phyloP scores from a whole-genome alignment of 2,888 invertebrate genomes.

The Apocheima hispidaria region DNA sequence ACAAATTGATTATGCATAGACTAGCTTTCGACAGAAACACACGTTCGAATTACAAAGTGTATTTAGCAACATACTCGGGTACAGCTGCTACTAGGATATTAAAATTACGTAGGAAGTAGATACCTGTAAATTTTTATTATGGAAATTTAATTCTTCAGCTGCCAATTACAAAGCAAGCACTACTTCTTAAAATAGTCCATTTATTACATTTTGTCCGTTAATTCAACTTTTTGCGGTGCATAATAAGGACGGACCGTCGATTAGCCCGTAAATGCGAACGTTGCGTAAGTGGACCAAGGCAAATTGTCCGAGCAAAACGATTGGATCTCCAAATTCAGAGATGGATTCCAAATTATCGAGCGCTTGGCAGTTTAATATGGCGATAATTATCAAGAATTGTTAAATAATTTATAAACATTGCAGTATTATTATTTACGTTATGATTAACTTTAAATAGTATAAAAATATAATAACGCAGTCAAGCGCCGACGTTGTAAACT shows the following conservation, averaged over 20 bases:
- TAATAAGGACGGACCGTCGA: slow-evolving; percentile 45
- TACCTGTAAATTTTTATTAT: slow-evolving; percentile 35
- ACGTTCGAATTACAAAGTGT: slow-evolving; percentile 52
- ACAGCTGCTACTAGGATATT: slow-evolving; percentile 41
- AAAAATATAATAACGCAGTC: slow-evolving; percentile 18
- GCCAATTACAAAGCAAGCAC: slow-evolving; percentile 9
- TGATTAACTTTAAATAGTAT: slow-evolving; percentile 14
- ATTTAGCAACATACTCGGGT: slow-evolving; percentile 48
- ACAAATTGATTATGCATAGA: slow-evolving; percentile 51
- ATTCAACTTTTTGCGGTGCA: slow-evolving; percentile 37
- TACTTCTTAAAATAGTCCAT: slow-evolving; percentile 6
- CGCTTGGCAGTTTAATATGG: slow-evolving; percentile 30
- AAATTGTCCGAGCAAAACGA: slow-evolving; percentile 60
- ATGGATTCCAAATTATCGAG: slow-evolving; percentile 39
- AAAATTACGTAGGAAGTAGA: slow-evolving; percentile 8
- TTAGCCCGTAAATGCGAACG: slow-evolving; percentile 52
- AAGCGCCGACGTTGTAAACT: slow-evolving; percentile 25
- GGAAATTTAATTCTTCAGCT: slow-evolving; percentile 19
- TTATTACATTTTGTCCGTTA: slow-evolving; percentile 10
- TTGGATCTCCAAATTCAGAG: slow-evolving; percentile 59
- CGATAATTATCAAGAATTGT: slow-evolving; percentile 17
- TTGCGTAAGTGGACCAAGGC: slow-evolving; percentile 76
- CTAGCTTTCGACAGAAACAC: slow-evolving; percentile 53
- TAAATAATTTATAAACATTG: slow-evolving; percentile 16
- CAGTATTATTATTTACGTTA: slow-evolving; percentile 21